Evolutionary conservation across 2,888 invertebrate species (phyloP), one percentile per base, ranked within the genome.

Genomic region (Chironomus riparius): DNA sequence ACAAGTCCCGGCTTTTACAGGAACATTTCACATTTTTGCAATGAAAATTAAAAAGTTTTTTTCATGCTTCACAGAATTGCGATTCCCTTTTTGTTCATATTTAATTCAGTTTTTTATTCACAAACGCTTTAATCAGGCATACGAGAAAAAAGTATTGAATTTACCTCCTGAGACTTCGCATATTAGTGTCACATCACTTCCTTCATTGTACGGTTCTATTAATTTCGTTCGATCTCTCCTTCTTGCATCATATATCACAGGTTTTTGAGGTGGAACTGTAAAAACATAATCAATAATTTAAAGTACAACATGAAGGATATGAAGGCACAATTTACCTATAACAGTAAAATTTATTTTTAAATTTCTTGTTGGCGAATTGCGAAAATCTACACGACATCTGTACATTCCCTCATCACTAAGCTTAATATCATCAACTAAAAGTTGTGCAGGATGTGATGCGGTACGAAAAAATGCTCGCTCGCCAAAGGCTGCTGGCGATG

Each of bases 181-280:
- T 81, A 91, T 89, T 78, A 95, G 88, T 80, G 90, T 87, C 72
- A 95, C 91, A 81, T 93, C 91, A 78, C 90, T 89, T 48, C 94
- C 94, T 85, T 95, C 94, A 82, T 93, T 94, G 85, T 93, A 94
- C 24, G 92, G 91, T 82, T 93, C 92, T 79, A 92, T 88, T 79
- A 91, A 85, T 82, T 89, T 90, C 79, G 91, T 88, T 81, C 90
- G 65, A 22, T 93, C 92, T 82, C 92, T 88, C 80, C 90, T 87
- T 80, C 90, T 90, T 69, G 90, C 90, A 81, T 94, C 93, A 83
- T 89, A 92, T 84, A 94, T 94, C 80, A 91, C 88, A 75, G 93
- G 93, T 82, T 90, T 88, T 80, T 90, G 90, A 70, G 94, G 93
- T 80, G 93, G 93, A 80, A 93, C 94, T 94, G 88, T n/a, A 7